phyloP scores from a whole-genome alignment of 2,113 vertebrate genomes.

The Hippocampus barbouri region DNA sequence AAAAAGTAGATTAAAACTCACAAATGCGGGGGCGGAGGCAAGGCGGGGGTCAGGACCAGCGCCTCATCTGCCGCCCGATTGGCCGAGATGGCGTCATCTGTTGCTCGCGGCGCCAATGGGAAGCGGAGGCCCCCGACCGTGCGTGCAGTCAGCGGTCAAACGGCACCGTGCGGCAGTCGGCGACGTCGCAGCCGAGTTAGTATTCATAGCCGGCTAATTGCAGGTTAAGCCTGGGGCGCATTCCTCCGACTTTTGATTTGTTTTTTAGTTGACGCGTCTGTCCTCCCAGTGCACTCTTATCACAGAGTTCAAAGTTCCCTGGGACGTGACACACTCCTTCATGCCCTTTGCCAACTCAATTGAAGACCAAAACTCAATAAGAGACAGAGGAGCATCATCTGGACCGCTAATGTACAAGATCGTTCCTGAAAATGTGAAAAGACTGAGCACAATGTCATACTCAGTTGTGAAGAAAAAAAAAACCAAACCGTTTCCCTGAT shows the following conservation, averaged over 20 bases:
- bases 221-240: conserved; percentile 10
- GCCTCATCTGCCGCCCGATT: conserved; percentile 36
- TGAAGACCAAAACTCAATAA: conserved; percentile 11
- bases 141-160: conserved; percentile 48
- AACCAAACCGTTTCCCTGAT: too few relatives aligned
- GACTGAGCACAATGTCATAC: too few relatives aligned
- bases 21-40: conserved; percentile 9
- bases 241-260: conserved; percentile 1
- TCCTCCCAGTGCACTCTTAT: conserved; percentile 1
- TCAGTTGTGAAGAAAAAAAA: too few relatives aligned
- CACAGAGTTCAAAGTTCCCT: conserved; percentile 5
- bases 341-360: not conserved
- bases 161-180: conserved; percentile 17
- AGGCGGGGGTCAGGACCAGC: conserved; percentile 34
- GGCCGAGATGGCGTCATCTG: conserved; percentile 51
- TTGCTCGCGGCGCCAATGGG: conserved; percentile 50
- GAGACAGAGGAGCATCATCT: not conserved
- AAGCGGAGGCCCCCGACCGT: conserved; percentile 47
- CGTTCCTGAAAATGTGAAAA: too few relatives aligned
- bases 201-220: conserved; percentile 47
- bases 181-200: conserved; percentile 33
- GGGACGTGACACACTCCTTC: not conserved
- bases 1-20: conserved; percentile 66
- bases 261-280: conserved; percentile 2
- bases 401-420: too few relatives aligned